Evolutionary conservation across 2,888 invertebrate genomes (phyloP), one percentile per base, ranked within the genome.

Genomic region (Drosophila yooni): DNA sequence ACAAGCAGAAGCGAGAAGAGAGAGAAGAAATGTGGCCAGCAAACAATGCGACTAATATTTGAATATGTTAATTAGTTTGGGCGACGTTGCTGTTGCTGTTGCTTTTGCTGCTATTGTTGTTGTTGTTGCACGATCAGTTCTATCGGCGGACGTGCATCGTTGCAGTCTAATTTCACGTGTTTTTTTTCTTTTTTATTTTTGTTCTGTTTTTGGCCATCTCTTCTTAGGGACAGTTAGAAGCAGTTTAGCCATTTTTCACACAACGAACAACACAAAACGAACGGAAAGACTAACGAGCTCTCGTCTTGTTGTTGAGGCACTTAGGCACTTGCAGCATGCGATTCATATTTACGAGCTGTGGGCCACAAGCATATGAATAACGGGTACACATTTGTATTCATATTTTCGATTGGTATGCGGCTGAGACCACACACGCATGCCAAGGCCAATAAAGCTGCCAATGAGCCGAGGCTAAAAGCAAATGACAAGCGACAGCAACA

Each of bases 151-250:
- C 87, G 87, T 88, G 87, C 87, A 88, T 88, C 87, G 89, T 73
- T 58, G 87, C 89, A 90, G 90, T 88, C 87, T 87, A 90, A 88
- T 90, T 90, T 86, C 89, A 83, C 90, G 89, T 90, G 90, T 89
- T 87, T 57, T 18, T 25, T 54, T 21, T 13, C 11, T 11, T 31
- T 13, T 7, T 18, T 21, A 31, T 18, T 29, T 31, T 51, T n/a
- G 52, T 52, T 52, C n/a, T n/a, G 31, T n/a, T 46, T 46, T 46
- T 46, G 25, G 83, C 77, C 82, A 83, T 25, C 25, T 83, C 83
- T 88, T 88, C 82, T 81, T 79, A 86, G 46, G 82, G 79, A 85
- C 85, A 71, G 72, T 76, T 78, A 78, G 70, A 50, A 66, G 68
- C 78, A 79, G 72, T 74, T 76, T 69, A 74, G 64, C 40, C 57